Percentiles rank a stretch among this genome's conserved stretches.
Evolutionary conservation across 2,113 vertebrate genomes (phyloP).

Genomic region (Clarias batrachus): DNA sequence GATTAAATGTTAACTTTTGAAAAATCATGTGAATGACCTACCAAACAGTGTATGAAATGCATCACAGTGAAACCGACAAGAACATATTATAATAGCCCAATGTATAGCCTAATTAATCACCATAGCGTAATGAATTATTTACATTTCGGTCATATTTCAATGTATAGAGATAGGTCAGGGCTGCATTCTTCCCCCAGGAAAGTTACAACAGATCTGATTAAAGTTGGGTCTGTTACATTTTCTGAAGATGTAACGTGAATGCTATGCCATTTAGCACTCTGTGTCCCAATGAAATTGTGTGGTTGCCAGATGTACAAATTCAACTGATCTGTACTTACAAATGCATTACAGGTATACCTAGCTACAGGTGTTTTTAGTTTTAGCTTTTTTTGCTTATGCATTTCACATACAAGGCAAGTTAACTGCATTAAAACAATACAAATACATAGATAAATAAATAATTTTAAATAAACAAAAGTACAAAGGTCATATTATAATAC

Average conservation of each 20-base stretch:
- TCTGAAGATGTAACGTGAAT: neutral
- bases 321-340: neutral
- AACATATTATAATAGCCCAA: neutral
- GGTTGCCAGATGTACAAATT: neutral
- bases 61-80: neutral
- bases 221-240: neutral
- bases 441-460: neutral
- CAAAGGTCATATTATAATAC: neutral
- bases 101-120: neutral
- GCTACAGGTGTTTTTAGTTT: neutral
- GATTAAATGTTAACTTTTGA: neutral
- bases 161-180: neutral
- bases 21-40: neutral
- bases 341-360: neutral
- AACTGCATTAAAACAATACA: neutral
- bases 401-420: neutral
- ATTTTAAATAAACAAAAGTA: neutral
- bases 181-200: neutral
- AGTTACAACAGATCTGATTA: neutral
- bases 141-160: neutral
- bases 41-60: neutral
- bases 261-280: neutral
- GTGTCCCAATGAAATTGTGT: neutral
- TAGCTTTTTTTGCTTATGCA: neutral
- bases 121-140: neutral